phyloP scores from a whole-genome alignment of 1,140 invertebrate species.

The Linepithema humile region DNA sequence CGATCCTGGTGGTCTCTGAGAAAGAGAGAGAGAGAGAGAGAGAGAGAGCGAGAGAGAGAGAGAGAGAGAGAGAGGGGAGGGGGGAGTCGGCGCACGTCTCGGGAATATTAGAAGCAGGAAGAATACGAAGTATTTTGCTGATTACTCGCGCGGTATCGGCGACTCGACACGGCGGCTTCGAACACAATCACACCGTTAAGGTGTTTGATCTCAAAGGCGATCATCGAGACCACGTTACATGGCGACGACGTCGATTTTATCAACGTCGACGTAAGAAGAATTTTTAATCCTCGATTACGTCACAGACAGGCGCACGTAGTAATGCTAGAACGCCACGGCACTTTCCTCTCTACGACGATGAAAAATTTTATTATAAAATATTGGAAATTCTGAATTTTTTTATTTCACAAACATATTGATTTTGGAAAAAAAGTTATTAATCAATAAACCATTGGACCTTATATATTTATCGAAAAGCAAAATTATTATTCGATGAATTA shows the following conservation, averaged over 20 bases:
- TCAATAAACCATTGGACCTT: not conserved
- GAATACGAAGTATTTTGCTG: constrained; percentile 69
- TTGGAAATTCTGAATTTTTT: not conserved
- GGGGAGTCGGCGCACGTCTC: constrained; percentile 72
- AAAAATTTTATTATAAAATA: not conserved
- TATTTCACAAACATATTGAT: not conserved
- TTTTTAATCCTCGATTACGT: constrained; percentile 24
- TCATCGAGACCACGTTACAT: not conserved
- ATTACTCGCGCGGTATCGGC: constrained; percentile 58
- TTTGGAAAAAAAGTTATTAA: not conserved
- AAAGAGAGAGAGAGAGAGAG: too few relatives aligned
- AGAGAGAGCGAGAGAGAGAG: too few relatives aligned
- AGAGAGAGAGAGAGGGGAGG: too few relatives aligned
- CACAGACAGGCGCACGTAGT: not conserved
- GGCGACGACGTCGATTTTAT: not conserved
- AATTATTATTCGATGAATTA: constrained; percentile 6
- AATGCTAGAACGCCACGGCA: not conserved
- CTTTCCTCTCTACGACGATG: not conserved
- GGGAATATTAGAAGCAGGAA: constrained; percentile 73
- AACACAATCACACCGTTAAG: constrained; percentile 35
- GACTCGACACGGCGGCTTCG: constrained; percentile 9
- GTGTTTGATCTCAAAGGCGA: not conserved
- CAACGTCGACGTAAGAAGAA: constrained; percentile 7
- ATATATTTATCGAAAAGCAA: not conserved
- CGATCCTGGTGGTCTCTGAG: constrained; percentile 71